Evolutionary conservation across 2,888 invertebrate species (phyloP), one percentile per base, ranked within the genome.

Genomic region (Druceiella hillmani): DNA sequence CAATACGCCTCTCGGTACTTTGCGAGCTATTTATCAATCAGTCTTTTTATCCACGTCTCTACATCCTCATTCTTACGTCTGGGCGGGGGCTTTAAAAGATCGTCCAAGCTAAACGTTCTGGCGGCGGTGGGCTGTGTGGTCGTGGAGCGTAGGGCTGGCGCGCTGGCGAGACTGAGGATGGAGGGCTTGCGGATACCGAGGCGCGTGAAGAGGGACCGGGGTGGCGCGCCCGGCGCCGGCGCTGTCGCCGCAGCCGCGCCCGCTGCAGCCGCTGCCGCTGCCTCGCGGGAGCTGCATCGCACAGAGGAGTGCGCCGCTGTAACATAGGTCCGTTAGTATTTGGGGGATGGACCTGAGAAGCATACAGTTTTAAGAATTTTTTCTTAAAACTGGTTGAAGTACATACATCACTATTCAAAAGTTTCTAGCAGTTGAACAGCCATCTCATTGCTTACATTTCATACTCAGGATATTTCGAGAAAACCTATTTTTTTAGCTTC

Each of bases 131-230:
- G 77, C 72, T 76, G 74, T 20, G 58, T 65, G 69, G 79, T 75
- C 78, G 83, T 79, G 70, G 83, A 79, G 74, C 84, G 83, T 70
- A 86, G 76, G 72, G n/a, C n/a, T 72, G 76, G 74, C 22, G 58
- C 65, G 69, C 79, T 75, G 78, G 83, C 79, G 70, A 84, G 79
- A 74, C 84, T 84, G 70, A 86, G 76, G 72, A 86, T 79, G 66
- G 86, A 87, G 70, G 86, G 84, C 81, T 87, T 87, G 76, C 87
- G 82, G 74, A 87, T 84, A 79, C 86, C 85, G 74, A 87, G 79
- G 72, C 85, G 81, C 70, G 83, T 82, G 66, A 87, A 81, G 62
- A 87, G 78, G 55, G 84, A 81, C 55, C 83, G 78, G 55, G 58
- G 62, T 11, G 27, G 11, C n/a, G n/a, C 27, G 15, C 41, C 43